Conservation (phyloP, 1,140 invertebrate genomes). For the Luehdorfia chinensis region DNA sequence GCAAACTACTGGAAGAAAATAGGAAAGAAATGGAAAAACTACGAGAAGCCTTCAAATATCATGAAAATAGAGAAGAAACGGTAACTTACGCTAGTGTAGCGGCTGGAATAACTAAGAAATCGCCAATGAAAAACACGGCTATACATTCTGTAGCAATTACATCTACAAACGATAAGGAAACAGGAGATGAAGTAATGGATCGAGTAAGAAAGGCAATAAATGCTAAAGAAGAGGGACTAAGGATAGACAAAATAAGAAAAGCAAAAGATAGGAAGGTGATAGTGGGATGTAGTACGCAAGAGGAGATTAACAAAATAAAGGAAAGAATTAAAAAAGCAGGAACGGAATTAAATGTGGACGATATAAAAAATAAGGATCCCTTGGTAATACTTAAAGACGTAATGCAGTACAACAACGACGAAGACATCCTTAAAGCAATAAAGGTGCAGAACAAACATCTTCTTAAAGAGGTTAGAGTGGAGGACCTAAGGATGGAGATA, state of each 20-base stretch:
- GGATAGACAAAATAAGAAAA: conserved; percentile 1
- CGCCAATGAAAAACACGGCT: neutral
- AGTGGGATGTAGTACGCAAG: neutral
- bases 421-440: no score
- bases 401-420: no score
- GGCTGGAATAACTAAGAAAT: neutral
- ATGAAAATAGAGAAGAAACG: neutral
- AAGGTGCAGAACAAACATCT: no score
- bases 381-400: no score
- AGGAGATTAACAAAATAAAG: no score
- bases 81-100: neutral
- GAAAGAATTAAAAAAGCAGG: no score
- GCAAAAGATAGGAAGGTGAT: neutral
- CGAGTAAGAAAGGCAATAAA: conserved; percentile 6
- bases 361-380: conserved; percentile 26
- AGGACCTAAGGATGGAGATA: no score
- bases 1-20: neutral
- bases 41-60: no score
- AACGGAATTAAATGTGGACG: no score
- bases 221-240: no score
- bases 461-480: no score
- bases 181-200: neutral
- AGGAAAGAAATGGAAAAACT: neutral
- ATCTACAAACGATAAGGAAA: neutral
- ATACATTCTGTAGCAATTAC: no score